Base-by-base conservation (phyloP, 2,888 invertebrate genomes). In the Leptura quadrifasciata region DNA sequence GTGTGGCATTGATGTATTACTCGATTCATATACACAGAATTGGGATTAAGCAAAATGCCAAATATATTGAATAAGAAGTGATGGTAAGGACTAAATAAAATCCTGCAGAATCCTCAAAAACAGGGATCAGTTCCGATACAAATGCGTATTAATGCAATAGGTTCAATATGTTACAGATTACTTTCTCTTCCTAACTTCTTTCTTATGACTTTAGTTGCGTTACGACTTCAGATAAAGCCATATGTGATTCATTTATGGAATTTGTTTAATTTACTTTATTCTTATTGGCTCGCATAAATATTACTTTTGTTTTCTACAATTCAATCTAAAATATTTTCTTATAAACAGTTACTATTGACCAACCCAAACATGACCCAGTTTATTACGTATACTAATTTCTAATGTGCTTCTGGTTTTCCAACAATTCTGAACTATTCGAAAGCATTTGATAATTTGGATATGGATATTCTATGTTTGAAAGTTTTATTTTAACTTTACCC, bases 151-250 rank as follows among this genome's bases (percentile, higher is more conserved):
- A 84, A 84, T 85, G 82, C 81, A 83, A 85, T 85, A 83, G 84
- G 82, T 79, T 80, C 85, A 85, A 84, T 83, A 84, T 85, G 85
- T 82, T 83, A 83, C 85, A 83, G 82, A 84, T 85, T 85, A 84
- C 84, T 85, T 84, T 84, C 84, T 81, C 82, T 82, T 80, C 81
- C 79, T 81, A 77, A 81, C 74, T 78, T 67, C 75, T 76, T 78
- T 77, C 65, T 74, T 74, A 80, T 78, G 76, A 65, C 76, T 78
- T 80, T 77, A 58, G 71, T 65, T 72, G 70, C 57, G 15, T 39
- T 58, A 60, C 68, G 55, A 24, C 8, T 20, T 17, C 58, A 58
- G 60, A 58, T 39, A 1, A 39, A 60, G 39, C 8, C 21, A 35
- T 64, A 27, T 54, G 27, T 17, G 57, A 9, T 31, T 55, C 68